These are phyloP conservation scores for Falco columbarius DNA, from an alignment of 2,797 vertebrate genomes.

Conservation along the genomic window DNA sequence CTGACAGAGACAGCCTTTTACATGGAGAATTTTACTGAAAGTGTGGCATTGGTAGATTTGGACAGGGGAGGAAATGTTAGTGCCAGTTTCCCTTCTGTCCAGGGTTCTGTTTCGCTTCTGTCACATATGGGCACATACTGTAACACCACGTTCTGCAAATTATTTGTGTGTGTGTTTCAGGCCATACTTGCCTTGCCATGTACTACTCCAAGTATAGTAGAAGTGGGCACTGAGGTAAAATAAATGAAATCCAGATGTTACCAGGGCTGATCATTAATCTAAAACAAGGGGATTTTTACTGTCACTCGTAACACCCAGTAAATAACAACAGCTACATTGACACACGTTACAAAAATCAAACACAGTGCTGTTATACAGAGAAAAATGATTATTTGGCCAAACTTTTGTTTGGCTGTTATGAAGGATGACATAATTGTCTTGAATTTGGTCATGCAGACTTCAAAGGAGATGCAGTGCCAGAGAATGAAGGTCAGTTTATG, in stretches of 20 bases:
- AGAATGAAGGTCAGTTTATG: slow-evolving; percentile 66
- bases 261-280: not conserved
- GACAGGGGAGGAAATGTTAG: not conserved
- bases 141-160: not conserved
- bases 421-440: slow-evolving; percentile 73
- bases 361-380: not conserved
- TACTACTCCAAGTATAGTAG: not conserved
- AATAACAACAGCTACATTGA: slow-evolving; percentile 62
- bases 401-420: slow-evolving; percentile 71
- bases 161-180: not conserved
- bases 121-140: not conserved
- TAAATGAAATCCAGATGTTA: slow-evolving; percentile 52
- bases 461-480: slow-evolving; percentile 66
- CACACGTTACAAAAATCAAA: slow-evolving; percentile 43
- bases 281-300: slow-evolving; percentile 46
- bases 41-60: not conserved
- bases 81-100: not conserved
- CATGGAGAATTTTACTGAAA: not conserved
- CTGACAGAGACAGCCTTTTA: not conserved
- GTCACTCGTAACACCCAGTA: slow-evolving; percentile 49
- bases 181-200: not conserved
- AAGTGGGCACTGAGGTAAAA: slow-evolving; percentile 35
- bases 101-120: not conserved
- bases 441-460: slow-evolving; percentile 71
- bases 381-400: slow-evolving; percentile 57